These are phyloP conservation scores for Dioctria linearis DNA, from an alignment of 2,888 invertebrate species.

Conservation along the genomic window DNA sequence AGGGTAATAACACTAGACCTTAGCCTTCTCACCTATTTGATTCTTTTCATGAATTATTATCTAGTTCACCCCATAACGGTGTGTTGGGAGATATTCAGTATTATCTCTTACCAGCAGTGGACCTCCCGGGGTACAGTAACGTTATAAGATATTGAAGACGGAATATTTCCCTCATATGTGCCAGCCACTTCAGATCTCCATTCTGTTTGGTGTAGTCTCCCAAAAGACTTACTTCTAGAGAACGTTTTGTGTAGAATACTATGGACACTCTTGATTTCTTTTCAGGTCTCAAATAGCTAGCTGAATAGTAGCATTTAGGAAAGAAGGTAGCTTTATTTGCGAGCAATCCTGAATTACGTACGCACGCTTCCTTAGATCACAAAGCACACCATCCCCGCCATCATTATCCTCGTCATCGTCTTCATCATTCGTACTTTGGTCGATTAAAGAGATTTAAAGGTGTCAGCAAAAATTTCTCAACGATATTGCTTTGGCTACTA, in stretches of 20 bases:
- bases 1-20: slow-evolving; percentile 35
- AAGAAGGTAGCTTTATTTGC: slow-evolving; percentile 7
- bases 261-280: slow-evolving; percentile 22
- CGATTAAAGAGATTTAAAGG: slow-evolving; percentile 59
- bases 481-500: slow-evolving; percentile 51
- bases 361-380: slow-evolving; percentile 47
- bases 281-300: slow-evolving; percentile 18
- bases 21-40: slow-evolving; percentile 57
- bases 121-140: slow-evolving; percentile 21
- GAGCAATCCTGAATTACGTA: slow-evolving; percentile 33
- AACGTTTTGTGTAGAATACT: not conserved
- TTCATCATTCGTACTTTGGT: slow-evolving; percentile 54
- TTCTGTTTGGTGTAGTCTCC: not conserved
- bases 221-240: not conserved
- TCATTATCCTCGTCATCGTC: slow-evolving; percentile 55
- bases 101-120: slow-evolving; percentile 53
- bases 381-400: slow-evolving; percentile 45
- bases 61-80: slow-evolving; percentile 48
- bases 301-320: slow-evolving; percentile 14
- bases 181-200: slow-evolving; percentile 8
- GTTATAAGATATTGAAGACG: slow-evolving; percentile 9
- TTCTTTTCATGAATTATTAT: slow-evolving; percentile 57
- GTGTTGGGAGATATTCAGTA: slow-evolving; percentile 53
- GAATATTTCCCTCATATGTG: slow-evolving; percentile 28
- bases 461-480: slow-evolving; percentile 57